These are phyloP conservation scores for Pseudococcus viburni DNA, from an alignment of 2,888 invertebrate species.

Conservation along the genomic window DNA sequence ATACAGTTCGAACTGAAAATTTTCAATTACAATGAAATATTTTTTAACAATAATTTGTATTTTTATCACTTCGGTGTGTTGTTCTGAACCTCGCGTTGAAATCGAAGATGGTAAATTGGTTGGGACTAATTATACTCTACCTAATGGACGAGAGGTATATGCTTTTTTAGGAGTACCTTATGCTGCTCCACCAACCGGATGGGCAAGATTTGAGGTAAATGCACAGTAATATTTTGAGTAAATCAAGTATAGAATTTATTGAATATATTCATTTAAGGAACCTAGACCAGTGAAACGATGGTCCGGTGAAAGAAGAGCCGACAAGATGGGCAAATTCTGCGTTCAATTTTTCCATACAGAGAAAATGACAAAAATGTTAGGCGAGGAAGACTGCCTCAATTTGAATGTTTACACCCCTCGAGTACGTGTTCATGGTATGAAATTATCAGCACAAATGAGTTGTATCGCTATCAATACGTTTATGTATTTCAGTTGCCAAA, in stretches of 20 bases:
- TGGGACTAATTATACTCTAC: constrained; percentile 59
- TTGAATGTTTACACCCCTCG: constrained; percentile 77
- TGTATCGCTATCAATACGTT: not conserved
- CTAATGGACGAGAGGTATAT: constrained; percentile 61
- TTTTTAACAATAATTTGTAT: not conserved
- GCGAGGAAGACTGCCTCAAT: constrained; percentile 79
- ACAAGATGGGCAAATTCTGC: constrained; percentile 75
- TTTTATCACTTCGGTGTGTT: not conserved
- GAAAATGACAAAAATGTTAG: constrained; percentile 71
- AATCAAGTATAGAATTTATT: not conserved
- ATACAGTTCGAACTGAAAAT: not conserved
- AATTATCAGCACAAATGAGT: not conserved
- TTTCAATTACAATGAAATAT: not conserved
- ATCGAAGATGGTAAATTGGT: constrained; percentile 64
- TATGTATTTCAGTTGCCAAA: not conserved
- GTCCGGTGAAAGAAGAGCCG: constrained; percentile 80
- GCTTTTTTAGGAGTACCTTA: constrained; percentile 69
- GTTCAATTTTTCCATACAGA: constrained; percentile 76
- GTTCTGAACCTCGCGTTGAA: not conserved
- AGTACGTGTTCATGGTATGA: not conserved
- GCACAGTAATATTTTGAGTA: not conserved
- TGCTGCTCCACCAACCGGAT: constrained; percentile 69
- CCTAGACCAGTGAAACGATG: constrained; percentile 76
- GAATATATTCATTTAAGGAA: constrained; percentile 71
- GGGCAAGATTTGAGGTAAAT: constrained; percentile 68